Evolutionary conservation across 2,888 invertebrate species (phyloP), one percentile per base, ranked within the genome.

Genomic region (Nomada hirtipes): DNA sequence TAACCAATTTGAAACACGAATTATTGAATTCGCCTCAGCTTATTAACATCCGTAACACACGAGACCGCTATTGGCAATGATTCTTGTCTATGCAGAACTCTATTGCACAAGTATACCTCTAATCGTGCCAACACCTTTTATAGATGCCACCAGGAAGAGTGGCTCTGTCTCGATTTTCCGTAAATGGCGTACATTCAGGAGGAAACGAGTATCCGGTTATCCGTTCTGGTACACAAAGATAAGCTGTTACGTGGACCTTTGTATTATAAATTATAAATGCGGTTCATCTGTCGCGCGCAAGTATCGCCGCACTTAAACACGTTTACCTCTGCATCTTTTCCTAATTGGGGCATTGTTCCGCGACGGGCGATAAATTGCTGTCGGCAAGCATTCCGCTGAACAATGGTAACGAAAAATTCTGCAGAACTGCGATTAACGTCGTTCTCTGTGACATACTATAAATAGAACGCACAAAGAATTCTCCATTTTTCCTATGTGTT

Each of bases 121-220:
- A 83, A 86, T 86, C 61, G 36, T 29, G 72, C 20, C 72, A 75
- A 75, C 67, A 67, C 61, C 72, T 61, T 84, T 76, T 78, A 61
- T 53, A 53, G 71, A 23, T 50, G 29, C 20, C 23, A 69, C 71
- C 60, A 76, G 69, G 71, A 83, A 86, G 76, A 80, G 77, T 76
- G 73, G 68, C 69, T 42, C 72, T 65, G 68, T 55, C 57, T 67
- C 26, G 60, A 76, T 60, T 76, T 74, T 71, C 76, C 76, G 63
- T 73, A 61, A 55, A 85, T 65, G 74, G 73, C 47, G 15, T 26
- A 57, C 74, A 60, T 75, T 67, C 73, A 70, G 53, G 52, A 79
- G 81, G 81, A 76, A 83, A 77, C 84, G 76, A 65, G 63, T 83
- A 73, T 83, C 81, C 86, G 61, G 60, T 86, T 86, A 85, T 85